Evolutionary conservation across 2,797 vertebrate species (phyloP), one percentile per base, ranked within the genome.

Genomic region (Melanotaenia maccullochi): DNA sequence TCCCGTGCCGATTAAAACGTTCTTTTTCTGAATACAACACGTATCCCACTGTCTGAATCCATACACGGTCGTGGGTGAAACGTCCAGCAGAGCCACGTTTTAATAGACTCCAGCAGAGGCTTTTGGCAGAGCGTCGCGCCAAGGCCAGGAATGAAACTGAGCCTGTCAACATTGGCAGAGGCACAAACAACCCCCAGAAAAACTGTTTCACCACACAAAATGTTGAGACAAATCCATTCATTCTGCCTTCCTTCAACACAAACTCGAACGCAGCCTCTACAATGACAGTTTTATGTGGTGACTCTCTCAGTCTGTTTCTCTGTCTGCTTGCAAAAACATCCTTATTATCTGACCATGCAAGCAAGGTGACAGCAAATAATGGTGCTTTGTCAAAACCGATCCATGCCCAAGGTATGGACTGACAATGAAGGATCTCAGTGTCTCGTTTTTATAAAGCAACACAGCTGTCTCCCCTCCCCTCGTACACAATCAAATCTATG

Each of bases 341-440:
- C 71, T 91, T 82, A 90, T 92, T 90, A 87, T 94, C 59, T 62
- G 78, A 85, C 84, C 85, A 90, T 82, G 76, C 65, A 24, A 87
- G 82, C 89, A 93, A 94, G 93, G 93, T 94, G 91, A 91, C 72
- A 32, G 92, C 35, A 59, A 93, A 96, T 93, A 95, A 93, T 90
- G 85, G 83, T 30, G 77, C 92, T 92, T 94, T 95, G 91, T 95
- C 85, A 85, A 59, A 83, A 40, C 80, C 49, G 73, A 80, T 77
- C 76, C 75, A 73, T 76, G 84, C 79, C 76, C 86, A 93, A 93
- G 93, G 93, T 94, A 86, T 86, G 81, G 83, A 85, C 71, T 89
- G 83, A 93, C 91, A 93, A 94, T 88, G 77, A 84, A 86, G 79
- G 81, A 89, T 79, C 81, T 90, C 86, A 85, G 79, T 58, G 69